Percentiles rank a stretch among this genome's conserved stretches.
Conservation (phyloP, 2,888 invertebrate species). For the Ectobius pallidus region DNA sequence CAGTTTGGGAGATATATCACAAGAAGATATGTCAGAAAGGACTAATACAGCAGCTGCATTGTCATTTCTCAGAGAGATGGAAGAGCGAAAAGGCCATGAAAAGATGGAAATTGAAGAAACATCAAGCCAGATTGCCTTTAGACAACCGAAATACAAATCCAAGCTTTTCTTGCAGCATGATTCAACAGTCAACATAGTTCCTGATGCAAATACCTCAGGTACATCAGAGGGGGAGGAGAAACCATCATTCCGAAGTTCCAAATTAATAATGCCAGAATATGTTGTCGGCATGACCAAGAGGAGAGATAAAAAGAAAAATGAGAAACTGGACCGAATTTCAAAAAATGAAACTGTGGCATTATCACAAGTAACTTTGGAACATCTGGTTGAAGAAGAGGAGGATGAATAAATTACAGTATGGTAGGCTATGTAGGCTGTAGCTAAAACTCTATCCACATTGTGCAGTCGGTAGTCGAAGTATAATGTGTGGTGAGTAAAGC, state of each 20-base stretch:
- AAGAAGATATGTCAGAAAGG: conserved; percentile 77
- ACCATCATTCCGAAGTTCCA: conserved; percentile 64
- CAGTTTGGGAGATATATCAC: conserved; percentile 75
- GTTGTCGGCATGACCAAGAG: conserved; percentile 70
- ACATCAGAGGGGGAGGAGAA: conserved; percentile 8
- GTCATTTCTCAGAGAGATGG: conserved; percentile 73
- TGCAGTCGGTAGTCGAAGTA: too few relatives aligned
- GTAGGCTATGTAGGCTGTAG: too few relatives aligned
- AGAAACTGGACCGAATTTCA: not conserved
- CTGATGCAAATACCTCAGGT: too few relatives aligned
- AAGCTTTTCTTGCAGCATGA: not conserved
- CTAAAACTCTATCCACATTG: too few relatives aligned
- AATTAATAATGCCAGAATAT: conserved; percentile 83
- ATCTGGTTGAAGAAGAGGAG: conserved; percentile 52
- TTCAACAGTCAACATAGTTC: not conserved
- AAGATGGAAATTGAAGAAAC: conserved; percentile 42
- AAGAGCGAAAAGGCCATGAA: conserved; percentile 57
- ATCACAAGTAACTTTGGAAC: conserved; percentile 61
- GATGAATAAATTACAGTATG: not conserved
- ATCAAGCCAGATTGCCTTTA: conserved; percentile 44
- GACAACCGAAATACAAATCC: conserved; percentile 33
- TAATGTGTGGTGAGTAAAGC: too few relatives aligned
- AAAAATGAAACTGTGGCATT: conserved; percentile 36
- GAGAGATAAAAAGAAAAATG: conserved; percentile 56
- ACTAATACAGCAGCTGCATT: conserved; percentile 80